These are phyloP conservation scores for Oligia latruncula DNA, from an alignment of 2,888 invertebrate genomes.

Conservation along the genomic window DNA sequence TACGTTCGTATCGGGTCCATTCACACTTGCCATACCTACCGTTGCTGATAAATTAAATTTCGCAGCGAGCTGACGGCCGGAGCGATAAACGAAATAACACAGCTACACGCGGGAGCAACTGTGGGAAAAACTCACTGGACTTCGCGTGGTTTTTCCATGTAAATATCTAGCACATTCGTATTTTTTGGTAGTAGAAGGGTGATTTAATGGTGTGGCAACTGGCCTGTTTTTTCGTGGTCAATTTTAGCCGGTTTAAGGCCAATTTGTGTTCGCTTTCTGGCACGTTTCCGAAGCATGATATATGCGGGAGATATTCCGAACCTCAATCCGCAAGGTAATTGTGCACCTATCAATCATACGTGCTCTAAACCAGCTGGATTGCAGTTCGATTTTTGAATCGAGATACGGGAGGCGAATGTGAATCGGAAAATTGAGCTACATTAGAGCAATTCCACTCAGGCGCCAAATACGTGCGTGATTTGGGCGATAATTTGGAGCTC, in stretches of 20 bases:
- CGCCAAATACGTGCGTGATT: constrained; percentile 49
- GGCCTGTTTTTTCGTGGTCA: constrained; percentile 31
- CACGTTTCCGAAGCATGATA: constrained; percentile 31
- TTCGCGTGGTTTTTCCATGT: constrained; percentile 28
- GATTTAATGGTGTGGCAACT: constrained; percentile 52
- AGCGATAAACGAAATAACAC: constrained; percentile 71
- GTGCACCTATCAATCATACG: constrained; percentile 53
- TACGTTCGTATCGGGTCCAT: constrained; percentile 64
- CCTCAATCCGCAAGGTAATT: constrained; percentile 40
- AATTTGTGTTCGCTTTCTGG: constrained; percentile 24
- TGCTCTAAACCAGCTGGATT: constrained; percentile 43
- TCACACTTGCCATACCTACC: constrained; percentile 61
- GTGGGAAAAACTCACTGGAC: constrained; percentile 48
- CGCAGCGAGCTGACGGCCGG: constrained; percentile 68
- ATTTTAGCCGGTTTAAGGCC: constrained; percentile 8
- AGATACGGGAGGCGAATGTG: constrained; percentile 29
- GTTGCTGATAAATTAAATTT: constrained; percentile 79
- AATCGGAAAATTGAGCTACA: constrained; percentile 49
- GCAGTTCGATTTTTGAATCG: constrained; percentile 50
- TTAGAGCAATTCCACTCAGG: constrained; percentile 35
- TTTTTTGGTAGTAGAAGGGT: constrained; percentile 28
- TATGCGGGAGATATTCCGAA: constrained; percentile 34
- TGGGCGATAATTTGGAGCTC: constrained; percentile 40
- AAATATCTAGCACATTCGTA: constrained; percentile 46
- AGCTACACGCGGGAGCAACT: constrained; percentile 37